Conservation (phyloP, 2,888 invertebrate species). For the Watsonalla binaria region DNA sequence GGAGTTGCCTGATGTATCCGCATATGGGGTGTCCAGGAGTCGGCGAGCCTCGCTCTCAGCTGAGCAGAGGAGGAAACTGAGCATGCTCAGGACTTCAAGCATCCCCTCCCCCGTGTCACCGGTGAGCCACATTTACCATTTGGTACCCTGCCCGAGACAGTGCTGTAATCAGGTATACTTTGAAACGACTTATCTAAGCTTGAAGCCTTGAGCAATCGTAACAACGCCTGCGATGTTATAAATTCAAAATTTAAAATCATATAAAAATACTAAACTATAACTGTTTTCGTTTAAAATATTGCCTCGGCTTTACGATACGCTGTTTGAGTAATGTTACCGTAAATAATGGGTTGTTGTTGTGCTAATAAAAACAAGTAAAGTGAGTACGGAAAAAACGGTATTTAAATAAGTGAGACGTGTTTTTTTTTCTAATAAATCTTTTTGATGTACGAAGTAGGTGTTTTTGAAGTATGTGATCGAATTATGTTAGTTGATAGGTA, state of each 20-base stretch:
- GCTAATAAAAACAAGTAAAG: not conserved
- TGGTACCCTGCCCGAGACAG: conserved; percentile 75
- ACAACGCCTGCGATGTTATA: not conserved
- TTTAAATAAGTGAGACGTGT: not conserved
- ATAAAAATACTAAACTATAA: not conserved
- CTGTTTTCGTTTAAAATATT: not conserved
- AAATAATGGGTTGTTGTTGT: not conserved
- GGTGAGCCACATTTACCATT: conserved; percentile 79
- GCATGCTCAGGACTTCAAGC: conserved; percentile 60
- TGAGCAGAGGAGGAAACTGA: conserved; percentile 65
- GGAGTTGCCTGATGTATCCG: conserved; percentile 55
- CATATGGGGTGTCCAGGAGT: conserved; percentile 66
- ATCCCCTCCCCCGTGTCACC: conserved; percentile 63
- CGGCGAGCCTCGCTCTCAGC: conserved; percentile 67
- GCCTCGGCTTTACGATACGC: not conserved
- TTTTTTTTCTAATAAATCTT: not conserved
- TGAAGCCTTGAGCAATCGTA: not conserved
- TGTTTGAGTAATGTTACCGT: not conserved
- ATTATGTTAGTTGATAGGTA: too few relatives aligned
- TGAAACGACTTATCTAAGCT: not conserved
- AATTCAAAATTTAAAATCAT: not conserved
- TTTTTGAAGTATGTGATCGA: too few relatives aligned
- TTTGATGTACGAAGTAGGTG: too few relatives aligned
- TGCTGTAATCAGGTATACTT: conserved; percentile 73
- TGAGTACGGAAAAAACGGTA: not conserved